A percentile compares a stretch with the other conserved stretches of the same genome.
phyloP scores from a whole-genome alignment of 2,113 vertebrate species.

The Lasiurus cinereus region DNA sequence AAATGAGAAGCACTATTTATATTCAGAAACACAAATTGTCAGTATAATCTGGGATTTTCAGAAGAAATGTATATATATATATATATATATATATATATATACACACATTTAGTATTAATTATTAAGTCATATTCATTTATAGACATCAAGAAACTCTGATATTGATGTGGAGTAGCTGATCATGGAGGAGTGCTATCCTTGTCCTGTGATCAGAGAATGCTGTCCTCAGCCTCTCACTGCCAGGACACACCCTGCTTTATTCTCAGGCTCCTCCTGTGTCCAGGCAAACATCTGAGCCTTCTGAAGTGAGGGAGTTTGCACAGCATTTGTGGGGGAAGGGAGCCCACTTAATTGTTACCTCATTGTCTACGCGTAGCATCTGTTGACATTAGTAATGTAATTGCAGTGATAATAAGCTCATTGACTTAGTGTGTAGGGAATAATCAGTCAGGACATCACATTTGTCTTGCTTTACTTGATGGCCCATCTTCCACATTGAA shows the following conservation, averaged over 20 bases:
- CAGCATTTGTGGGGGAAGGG: background rate
- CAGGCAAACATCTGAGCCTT: slow-evolving; percentile 6
- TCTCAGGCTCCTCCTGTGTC: fast-evolving
- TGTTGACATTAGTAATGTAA: slow-evolving; percentile 96
- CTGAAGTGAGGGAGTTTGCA: background rate
- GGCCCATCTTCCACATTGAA: slow-evolving; percentile 91
- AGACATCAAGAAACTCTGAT: background rate
- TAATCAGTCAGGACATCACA: slow-evolving; percentile 93
- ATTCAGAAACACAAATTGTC: background rate
- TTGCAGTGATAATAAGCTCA: slow-evolving; percentile 96
- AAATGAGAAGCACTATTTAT: background rate
- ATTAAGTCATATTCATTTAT: background rate
- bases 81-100: too few species aligned
- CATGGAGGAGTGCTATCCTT: fast-evolving
- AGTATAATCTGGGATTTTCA: background rate
- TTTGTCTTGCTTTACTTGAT: slow-evolving; percentile 96
- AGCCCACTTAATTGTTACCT: slow-evolving; percentile 86
- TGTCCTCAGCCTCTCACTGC: background rate
- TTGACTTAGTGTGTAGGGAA: slow-evolving; percentile 95
- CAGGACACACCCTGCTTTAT: background rate
- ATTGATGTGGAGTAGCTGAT: background rate
- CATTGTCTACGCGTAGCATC: slow-evolving; percentile 92
- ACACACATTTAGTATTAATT: background rate
- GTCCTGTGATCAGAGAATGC: too few species aligned
- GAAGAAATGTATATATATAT: background rate